These are phyloP conservation scores for Bombus pascuorum DNA, from an alignment of 1,140 invertebrate species.

Conservation along the genomic window DNA sequence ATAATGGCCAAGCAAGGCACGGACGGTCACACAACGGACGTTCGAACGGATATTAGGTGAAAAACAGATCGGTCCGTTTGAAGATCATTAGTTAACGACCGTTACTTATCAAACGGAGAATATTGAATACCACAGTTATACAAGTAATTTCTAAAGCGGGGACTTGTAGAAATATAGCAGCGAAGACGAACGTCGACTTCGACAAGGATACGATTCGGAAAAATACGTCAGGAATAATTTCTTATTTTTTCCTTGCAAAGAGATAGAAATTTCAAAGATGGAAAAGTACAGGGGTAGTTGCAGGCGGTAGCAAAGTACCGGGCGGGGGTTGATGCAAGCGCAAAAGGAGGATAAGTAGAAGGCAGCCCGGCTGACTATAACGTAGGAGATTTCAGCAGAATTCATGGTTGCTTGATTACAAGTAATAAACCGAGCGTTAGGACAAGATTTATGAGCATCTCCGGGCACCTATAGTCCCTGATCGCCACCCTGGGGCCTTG, in stretches of 20 bases:
- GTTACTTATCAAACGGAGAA: conserved; percentile 63
- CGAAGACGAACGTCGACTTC: too few relatives aligned
- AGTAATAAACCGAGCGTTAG: conserved; percentile 81
- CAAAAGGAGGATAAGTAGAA: conserved; percentile 74
- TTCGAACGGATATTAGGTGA: conserved; percentile 50
- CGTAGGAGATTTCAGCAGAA: conserved; percentile 80
- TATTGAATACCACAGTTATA: too few relatives aligned
- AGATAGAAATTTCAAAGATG: conserved; percentile 53
- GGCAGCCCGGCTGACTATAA: conserved; percentile 70
- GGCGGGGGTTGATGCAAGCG: conserved; percentile 50
- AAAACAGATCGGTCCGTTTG: conserved; percentile 49
- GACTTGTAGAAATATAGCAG: too few relatives aligned
- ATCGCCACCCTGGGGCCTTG: conserved; percentile 74
- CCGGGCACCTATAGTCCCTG: conserved; percentile 74
- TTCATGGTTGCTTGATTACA: conserved; percentile 82
- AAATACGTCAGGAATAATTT: too few relatives aligned
- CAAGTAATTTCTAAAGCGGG: too few relatives aligned
- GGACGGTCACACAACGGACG: background rate
- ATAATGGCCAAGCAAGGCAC: conserved; percentile 41
- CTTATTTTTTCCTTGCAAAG: too few relatives aligned
- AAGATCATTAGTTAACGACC: conserved; percentile 56
- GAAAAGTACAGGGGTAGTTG: background rate
- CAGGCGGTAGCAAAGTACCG: conserved; percentile 32
- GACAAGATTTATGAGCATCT: conserved; percentile 80
- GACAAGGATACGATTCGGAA: too few relatives aligned